Percentiles rank a stretch among this genome's conserved stretches.
These are phyloP conservation scores for Loxodonta africana DNA, from an alignment of 2,113 vertebrate genomes.

Conservation along the genomic window DNA sequence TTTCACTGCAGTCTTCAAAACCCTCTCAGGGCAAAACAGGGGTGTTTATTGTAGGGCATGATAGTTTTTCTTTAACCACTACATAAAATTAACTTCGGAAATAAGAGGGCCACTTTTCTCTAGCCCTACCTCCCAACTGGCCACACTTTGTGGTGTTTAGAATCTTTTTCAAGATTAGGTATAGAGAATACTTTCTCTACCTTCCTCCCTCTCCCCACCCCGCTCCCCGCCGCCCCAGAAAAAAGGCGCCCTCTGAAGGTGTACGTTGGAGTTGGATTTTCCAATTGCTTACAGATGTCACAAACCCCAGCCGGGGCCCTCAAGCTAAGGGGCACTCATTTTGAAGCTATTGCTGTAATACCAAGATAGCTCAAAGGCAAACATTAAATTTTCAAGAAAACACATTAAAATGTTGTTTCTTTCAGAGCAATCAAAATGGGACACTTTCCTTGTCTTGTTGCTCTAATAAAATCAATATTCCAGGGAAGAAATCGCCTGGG, in stretches of 20 bases:
- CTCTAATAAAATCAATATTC: slow-evolving; percentile 56
- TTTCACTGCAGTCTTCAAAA: slow-evolving; percentile 56
- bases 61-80: neutral
- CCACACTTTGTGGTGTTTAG: neutral
- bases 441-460: slow-evolving; percentile 37
- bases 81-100: slow-evolving; percentile 21
- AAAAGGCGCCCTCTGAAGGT: neutral
- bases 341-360: slow-evolving; percentile 50
- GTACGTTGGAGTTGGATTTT: neutral
- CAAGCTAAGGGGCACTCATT: neutral
- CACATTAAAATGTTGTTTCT: slow-evolving; percentile 63
- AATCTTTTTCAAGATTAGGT: neutral
- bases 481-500: neutral
- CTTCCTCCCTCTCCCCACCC: neutral
- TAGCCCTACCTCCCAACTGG: neutral
- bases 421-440: slow-evolving; percentile 28
- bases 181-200: neutral
- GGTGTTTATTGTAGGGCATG: neutral
- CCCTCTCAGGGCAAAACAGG: neutral
- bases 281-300: slow-evolving; percentile 17
- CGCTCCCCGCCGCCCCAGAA: neutral
- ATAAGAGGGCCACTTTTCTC: neutral
- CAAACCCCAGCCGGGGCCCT: slow-evolving; percentile 28
- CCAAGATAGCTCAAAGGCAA: slow-evolving; percentile 61
- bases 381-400: slow-evolving; percentile 70